A percentile compares a stretch with the other conserved stretches of the same genome.
These are phyloP conservation scores for Pygathrix nemaeus DNA, from an alignment of 2,113 vertebrate species.

Conservation along the genomic window DNA sequence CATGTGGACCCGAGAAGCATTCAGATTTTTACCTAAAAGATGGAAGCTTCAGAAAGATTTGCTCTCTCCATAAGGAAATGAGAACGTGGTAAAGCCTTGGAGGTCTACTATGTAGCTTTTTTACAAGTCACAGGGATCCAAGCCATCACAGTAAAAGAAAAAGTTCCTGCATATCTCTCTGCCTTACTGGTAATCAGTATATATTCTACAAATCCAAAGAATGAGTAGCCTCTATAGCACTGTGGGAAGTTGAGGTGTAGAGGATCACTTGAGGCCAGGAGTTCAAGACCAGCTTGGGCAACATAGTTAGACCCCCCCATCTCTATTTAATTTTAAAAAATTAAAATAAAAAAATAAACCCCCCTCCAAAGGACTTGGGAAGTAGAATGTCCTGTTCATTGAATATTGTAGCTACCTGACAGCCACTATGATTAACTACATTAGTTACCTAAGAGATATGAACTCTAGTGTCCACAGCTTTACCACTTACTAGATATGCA, in stretches of 20 bases:
- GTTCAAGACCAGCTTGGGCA: too few species aligned
- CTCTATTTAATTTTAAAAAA: too few species aligned
- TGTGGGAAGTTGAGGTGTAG: too few species aligned
- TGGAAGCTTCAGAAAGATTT: background rate
- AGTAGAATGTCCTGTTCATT: background rate
- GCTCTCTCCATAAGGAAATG: background rate
- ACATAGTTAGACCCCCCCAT: too few species aligned
- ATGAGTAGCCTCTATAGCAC: too few species aligned
- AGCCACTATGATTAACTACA: background rate
- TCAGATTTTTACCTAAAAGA: background rate
- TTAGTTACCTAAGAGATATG: background rate
- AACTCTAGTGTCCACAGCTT: background rate
- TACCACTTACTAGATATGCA: background rate
- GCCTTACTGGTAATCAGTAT: background rate
- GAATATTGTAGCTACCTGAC: background rate
- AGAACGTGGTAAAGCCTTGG: background rate
- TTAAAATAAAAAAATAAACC: background rate
- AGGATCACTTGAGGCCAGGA: too few species aligned
- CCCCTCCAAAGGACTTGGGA: background rate
- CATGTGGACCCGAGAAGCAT: background rate
- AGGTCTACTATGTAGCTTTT: background rate
- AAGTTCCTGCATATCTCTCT: background rate
- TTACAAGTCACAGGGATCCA: background rate
- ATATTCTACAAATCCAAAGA: constrained; percentile 11
- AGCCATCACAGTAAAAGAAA: background rate